Evolutionary conservation across 2,113 vertebrate species (phyloP).

Genomic region (Elaphurus davidianus): DNA sequence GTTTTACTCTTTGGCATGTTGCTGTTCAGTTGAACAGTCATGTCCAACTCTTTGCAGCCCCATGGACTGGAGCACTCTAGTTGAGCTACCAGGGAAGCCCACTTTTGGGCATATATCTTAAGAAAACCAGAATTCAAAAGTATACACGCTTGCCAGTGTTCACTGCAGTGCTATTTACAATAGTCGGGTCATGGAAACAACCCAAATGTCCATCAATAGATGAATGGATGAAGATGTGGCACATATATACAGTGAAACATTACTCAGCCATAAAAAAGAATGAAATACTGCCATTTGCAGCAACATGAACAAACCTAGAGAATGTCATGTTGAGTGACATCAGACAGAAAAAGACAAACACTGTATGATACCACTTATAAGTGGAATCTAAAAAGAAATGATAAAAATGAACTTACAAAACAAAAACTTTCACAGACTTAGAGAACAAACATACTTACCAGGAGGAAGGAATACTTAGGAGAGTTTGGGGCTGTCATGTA

Average conservation of each 20-base stretch:
- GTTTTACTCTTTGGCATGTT: not conserved
- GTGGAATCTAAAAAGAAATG: not conserved
- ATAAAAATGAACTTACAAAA: not conserved
- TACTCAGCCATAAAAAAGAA: not conserved
- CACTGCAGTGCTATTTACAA: not conserved
- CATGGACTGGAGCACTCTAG: not conserved
- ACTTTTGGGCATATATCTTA: not conserved
- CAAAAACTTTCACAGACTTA: not conserved
- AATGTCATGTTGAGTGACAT: not conserved
- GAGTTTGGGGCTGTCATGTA: not conserved
- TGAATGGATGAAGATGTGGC: not conserved
- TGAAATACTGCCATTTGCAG: not conserved
- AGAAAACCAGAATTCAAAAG: not conserved
- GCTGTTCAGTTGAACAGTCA: not conserved
- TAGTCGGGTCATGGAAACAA: not conserved
- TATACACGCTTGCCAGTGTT: not conserved
- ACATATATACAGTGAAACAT: not conserved
- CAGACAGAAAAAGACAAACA: not conserved
- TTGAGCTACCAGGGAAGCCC: not conserved
- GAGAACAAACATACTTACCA: not conserved
- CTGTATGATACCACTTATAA: not conserved
- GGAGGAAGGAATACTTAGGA: not conserved
- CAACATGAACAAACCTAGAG: not conserved
- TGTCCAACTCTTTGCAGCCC: not conserved
- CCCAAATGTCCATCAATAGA: not conserved